Conservation (phyloP, 1,140 invertebrate genomes). For the Epicauta chinensis region DNA sequence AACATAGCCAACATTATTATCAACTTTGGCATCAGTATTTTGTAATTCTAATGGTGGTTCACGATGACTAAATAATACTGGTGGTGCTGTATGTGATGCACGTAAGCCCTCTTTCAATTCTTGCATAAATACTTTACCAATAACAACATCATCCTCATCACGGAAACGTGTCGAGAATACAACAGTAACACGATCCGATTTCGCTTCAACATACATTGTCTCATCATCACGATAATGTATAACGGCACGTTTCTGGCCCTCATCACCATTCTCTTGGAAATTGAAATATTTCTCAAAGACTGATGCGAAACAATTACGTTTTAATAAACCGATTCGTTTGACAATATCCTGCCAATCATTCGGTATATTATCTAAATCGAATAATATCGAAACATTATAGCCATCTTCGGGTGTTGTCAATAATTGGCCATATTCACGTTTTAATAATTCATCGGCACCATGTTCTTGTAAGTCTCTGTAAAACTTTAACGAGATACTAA, state of each 20-base stretch:
- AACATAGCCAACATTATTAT: slow-evolving; percentile 98
- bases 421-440: slow-evolving; percentile 82
- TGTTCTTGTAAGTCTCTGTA: slow-evolving; percentile 97
- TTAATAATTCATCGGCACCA: slow-evolving; percentile 93
- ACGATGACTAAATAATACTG: slow-evolving; percentile 85
- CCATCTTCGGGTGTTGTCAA: slow-evolving; percentile 80
- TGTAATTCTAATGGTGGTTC: slow-evolving; percentile 94
- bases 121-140: slow-evolving; percentile 98
- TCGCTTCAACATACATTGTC: slow-evolving; percentile 98
- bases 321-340: slow-evolving; percentile 89
- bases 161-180: slow-evolving; percentile 99
- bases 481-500: slow-evolving; percentile 98
- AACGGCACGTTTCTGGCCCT: slow-evolving; percentile 89
- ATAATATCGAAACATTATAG: slow-evolving; percentile 90
- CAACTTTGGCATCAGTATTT: slow-evolving; percentile 87
- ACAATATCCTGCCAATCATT: slow-evolving; percentile 82
- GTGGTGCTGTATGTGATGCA: slow-evolving; percentile 91
- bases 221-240: slow-evolving; percentile 99
- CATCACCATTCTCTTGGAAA: slow-evolving; percentile 88
- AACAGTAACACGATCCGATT: slow-evolving; percentile 96
- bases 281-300: slow-evolving; percentile 99
- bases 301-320: slow-evolving; percentile 98
- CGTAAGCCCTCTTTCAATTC: slow-evolving; percentile 97
- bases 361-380: slow-evolving; percentile 91
- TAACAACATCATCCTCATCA: slow-evolving; percentile 96